Percentiles rank a stretch among this genome's conserved stretches.
Evolutionary conservation across 2,888 invertebrate genomes (phyloP).

Genomic region (Ochlodes sylvanus): DNA sequence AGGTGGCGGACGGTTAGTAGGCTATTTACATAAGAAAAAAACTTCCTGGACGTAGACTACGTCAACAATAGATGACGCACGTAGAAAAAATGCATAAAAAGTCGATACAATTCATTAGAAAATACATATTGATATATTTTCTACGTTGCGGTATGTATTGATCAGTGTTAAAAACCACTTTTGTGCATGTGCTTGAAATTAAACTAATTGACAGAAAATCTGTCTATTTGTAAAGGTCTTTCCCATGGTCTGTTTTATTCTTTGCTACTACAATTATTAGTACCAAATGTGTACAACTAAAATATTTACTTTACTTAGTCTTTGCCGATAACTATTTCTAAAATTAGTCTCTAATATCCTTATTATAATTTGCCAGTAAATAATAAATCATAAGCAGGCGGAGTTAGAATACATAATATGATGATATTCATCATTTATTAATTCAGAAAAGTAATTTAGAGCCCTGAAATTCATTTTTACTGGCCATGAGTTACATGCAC

Average conservation of each 20-base stretch:
- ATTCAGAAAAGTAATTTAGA: not conserved
- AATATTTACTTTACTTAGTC: not conserved
- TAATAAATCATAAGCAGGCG: conserved; percentile 13
- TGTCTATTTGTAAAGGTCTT: too few species aligned
- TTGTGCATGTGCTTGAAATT: too few species aligned
- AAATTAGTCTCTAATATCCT: conserved; percentile 3
- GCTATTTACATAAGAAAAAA: too few species aligned
- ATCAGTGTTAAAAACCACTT: too few species aligned
- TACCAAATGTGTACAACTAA: not conserved
- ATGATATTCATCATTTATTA: not conserved
- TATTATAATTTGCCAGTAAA: conserved; percentile 6
- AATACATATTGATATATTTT: too few species aligned
- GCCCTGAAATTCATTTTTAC: conserved; percentile 1
- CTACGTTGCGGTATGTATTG: too few species aligned
- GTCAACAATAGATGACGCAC: too few species aligned
- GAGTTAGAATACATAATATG: not conserved
- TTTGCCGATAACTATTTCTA: conserved; percentile 2
- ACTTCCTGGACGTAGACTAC: too few species aligned
- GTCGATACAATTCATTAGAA: too few species aligned
- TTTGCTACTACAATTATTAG: not conserved
- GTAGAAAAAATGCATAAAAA: too few species aligned
- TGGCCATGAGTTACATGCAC: not conserved
- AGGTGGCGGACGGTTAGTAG: too few species aligned
- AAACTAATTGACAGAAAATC: too few species aligned
- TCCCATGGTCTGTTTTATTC: not conserved